These are phyloP conservation scores for Formica exsecta DNA, from an alignment of 1,140 invertebrate genomes.

Conservation along the genomic window DNA sequence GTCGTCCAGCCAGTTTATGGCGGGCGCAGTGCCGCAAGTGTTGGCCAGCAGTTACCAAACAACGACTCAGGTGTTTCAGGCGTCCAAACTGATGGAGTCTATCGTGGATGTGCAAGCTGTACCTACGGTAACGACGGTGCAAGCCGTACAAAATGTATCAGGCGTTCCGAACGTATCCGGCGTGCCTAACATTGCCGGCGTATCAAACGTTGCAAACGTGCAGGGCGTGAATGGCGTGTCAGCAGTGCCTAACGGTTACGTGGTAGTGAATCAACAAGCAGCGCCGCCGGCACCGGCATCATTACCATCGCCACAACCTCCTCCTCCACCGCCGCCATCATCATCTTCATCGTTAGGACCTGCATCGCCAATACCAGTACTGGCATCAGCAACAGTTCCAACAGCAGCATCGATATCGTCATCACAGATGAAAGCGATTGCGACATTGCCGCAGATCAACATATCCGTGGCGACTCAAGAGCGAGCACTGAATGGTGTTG, in stretches of 20 bases:
- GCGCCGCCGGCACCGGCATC: conserved; percentile 6
- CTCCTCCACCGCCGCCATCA: conserved; percentile 62
- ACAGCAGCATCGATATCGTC: conserved; percentile 18
- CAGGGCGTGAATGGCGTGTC: conserved; percentile 89
- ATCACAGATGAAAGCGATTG: conserved; percentile 53
- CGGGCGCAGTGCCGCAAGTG: conserved; percentile 92
- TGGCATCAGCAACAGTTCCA: not conserved
- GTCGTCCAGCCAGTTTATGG: conserved; percentile 93
- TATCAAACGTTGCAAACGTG: conserved; percentile 83
- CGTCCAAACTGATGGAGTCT: conserved; percentile 92
- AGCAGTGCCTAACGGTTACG: conserved; percentile 82
- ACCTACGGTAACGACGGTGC: conserved; percentile 84
- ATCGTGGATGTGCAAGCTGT: conserved; percentile 88
- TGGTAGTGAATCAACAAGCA: conserved; percentile 52
- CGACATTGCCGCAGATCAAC: conserved; percentile 69
- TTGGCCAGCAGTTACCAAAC: conserved; percentile 93
- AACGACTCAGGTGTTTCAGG: conserved; percentile 93
- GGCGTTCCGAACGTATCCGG: conserved; percentile 66
- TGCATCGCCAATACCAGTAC: not conserved
- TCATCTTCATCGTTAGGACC: not conserved
- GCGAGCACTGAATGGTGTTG: conserved; percentile 69
- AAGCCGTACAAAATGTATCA: conserved; percentile 84
- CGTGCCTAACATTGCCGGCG: conserved; percentile 71
- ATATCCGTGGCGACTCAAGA: conserved; percentile 71
- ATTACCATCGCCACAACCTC: conserved; percentile 3